Conservation (phyloP, 2,797 vertebrate species). For the Takifugu ocellatus region DNA sequence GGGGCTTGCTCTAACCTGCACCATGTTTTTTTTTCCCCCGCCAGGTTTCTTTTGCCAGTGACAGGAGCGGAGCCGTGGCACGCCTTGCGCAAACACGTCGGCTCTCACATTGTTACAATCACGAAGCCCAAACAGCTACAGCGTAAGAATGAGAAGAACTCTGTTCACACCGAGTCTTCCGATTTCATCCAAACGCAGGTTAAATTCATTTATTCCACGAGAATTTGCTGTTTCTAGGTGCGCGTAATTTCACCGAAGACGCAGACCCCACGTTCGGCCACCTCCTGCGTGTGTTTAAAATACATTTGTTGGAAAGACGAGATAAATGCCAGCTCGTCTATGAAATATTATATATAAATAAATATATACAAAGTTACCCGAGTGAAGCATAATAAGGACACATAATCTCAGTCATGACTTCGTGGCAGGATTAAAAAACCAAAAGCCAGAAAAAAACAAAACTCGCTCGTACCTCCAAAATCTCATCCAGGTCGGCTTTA, state of each 20-base stretch:
- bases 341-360: too few species aligned
- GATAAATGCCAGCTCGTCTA: too few species aligned
- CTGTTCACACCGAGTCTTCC: too few species aligned
- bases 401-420: background rate
- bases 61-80: background rate
- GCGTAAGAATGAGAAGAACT: too few species aligned
- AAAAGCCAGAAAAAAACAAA: background rate
- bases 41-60: background rate
- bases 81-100: background rate
- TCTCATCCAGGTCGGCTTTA: conserved; percentile 80
- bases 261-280: too few species aligned
- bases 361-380: background rate
- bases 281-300: too few species aligned
- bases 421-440: background rate
- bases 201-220: too few species aligned
- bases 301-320: too few species aligned
- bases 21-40: background rate
- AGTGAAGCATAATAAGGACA: background rate
- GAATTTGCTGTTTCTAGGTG: too few species aligned
- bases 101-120: background rate
- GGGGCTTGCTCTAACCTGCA: background rate
- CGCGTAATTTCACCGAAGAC: too few species aligned
- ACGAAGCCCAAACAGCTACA: background rate
- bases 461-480: conserved; percentile 79
- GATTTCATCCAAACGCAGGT: too few species aligned